Percentiles rank a stretch among this genome's conserved stretches.
Evolutionary conservation across 2,113 vertebrate species (phyloP).

Genomic region (Calonectris borealis): DNA sequence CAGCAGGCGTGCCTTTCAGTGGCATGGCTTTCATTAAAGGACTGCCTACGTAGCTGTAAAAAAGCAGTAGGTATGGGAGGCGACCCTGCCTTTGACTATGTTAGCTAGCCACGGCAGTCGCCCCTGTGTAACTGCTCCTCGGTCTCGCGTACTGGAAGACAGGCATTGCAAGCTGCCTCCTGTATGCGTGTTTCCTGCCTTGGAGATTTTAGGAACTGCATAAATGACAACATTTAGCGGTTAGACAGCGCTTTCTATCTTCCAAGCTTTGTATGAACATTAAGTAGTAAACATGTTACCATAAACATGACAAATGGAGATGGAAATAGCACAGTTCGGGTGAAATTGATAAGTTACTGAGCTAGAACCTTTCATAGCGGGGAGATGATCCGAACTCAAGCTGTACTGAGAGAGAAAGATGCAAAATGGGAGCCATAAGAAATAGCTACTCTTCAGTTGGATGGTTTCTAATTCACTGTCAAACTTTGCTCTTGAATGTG

Average conservation of each 20-base stretch:
- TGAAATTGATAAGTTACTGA: not conserved
- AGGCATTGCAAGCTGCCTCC: not conserved
- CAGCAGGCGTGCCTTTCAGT: not conserved
- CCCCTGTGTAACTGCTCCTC: not conserved
- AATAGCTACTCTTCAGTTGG: not conserved
- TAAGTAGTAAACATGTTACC: not conserved
- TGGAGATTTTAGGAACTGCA: not conserved
- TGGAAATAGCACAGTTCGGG: not conserved
- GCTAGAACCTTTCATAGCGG: not conserved
- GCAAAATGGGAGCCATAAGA: not conserved
- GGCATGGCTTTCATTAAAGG: not conserved
- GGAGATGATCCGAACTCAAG: not conserved
- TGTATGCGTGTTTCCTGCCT: accelerated
- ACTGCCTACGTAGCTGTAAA: accelerated
- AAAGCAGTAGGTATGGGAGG: not conserved
- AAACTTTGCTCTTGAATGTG: not conserved
- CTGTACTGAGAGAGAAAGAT: not conserved
- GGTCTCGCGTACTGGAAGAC: not conserved
- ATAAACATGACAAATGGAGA: slow-evolving; percentile 1
- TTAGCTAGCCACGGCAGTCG: accelerated
- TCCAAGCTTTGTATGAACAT: not conserved
- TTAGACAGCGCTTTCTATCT: not conserved
- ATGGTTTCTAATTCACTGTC: not conserved
- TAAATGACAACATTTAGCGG: not conserved
- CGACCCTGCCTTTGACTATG: not conserved